These are phyloP conservation scores for Isoperla grammatica DNA, from an alignment of 2,888 invertebrate species.

Conservation along the genomic window DNA sequence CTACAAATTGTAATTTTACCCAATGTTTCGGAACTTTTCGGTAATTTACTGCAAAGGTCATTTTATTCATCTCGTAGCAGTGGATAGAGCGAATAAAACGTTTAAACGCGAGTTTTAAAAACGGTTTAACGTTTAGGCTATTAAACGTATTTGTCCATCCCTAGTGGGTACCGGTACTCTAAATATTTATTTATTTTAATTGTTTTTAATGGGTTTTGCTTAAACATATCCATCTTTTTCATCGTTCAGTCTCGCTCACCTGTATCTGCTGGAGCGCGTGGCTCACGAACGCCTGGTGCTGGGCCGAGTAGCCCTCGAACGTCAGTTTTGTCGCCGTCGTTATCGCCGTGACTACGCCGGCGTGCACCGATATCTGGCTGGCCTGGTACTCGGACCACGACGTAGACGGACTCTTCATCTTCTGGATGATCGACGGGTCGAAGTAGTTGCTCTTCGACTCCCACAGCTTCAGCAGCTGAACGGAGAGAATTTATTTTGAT, in stretches of 20 bases:
- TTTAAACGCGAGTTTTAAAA: too few relatives aligned
- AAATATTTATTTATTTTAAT: too few relatives aligned
- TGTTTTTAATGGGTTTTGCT: too few relatives aligned
- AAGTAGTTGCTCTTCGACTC: slow-evolving; percentile 92
- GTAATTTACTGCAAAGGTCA: too few relatives aligned
- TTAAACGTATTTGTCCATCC: too few relatives aligned
- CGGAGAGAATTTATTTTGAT: slow-evolving; percentile 24
- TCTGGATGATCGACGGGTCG: slow-evolving; percentile 72
- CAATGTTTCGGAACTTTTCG: too few relatives aligned
- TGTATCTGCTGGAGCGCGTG: slow-evolving; percentile 88
- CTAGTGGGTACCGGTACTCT: too few relatives aligned
- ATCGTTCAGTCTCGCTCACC: slow-evolving; percentile 46
- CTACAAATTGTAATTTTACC: too few relatives aligned
- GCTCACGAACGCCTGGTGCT: slow-evolving; percentile 91
- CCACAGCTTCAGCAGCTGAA: slow-evolving; percentile 82
- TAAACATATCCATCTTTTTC: too few relatives aligned
- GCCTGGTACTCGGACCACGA: slow-evolving; percentile 90
- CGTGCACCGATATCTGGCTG: slow-evolving; percentile 73
- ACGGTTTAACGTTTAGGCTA: too few relatives aligned
- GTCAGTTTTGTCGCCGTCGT: slow-evolving; percentile 75
- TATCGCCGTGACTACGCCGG: slow-evolving; percentile 68
- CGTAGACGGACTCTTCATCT: slow-evolving; percentile 78
- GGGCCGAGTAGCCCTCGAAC: slow-evolving; percentile 83
- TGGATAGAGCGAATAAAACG: too few relatives aligned
- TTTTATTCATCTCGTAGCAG: too few relatives aligned